Conservation (phyloP, 2,797 vertebrate species). For the Synanceia verrucosa region DNA sequence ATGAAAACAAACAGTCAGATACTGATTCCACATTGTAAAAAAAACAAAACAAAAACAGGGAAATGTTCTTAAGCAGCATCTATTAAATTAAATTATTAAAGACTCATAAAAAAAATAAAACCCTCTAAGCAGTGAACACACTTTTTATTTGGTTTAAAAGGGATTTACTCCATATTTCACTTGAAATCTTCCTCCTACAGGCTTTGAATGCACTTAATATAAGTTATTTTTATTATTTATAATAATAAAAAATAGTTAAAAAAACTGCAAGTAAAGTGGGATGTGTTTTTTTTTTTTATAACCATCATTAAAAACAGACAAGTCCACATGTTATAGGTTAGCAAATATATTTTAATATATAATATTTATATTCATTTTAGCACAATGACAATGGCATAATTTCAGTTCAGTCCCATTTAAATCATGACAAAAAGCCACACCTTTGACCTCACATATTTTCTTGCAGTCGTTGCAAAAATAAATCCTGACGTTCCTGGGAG, state of each 20-base stretch:
- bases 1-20: too few species aligned
- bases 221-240: too few species aligned
- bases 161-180: too few species aligned
- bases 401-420: constrained; percentile 82
- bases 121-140: too few species aligned
- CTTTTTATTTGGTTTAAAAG: too few species aligned
- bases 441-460: constrained; percentile 54
- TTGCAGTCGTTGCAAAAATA: constrained; percentile 66
- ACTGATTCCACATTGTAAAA: too few species aligned
- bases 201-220: too few species aligned
- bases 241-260: not conserved
- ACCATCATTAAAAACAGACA: constrained; percentile 5
- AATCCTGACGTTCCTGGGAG: constrained; percentile 54
- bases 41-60: too few species aligned
- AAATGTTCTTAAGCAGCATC: too few species aligned
- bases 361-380: constrained; percentile 86
- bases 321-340: constrained; percentile 69
- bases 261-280: not conserved
- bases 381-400: constrained; percentile 85
- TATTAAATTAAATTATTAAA: too few species aligned
- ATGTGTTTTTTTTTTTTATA: not conserved
- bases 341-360: constrained; percentile 90
- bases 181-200: too few species aligned
- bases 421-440: constrained; percentile 80
- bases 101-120: too few species aligned